Evolutionary conservation across 2,797 vertebrate species (phyloP).

Genomic region (Mormyrus hasselquistii): DNA sequence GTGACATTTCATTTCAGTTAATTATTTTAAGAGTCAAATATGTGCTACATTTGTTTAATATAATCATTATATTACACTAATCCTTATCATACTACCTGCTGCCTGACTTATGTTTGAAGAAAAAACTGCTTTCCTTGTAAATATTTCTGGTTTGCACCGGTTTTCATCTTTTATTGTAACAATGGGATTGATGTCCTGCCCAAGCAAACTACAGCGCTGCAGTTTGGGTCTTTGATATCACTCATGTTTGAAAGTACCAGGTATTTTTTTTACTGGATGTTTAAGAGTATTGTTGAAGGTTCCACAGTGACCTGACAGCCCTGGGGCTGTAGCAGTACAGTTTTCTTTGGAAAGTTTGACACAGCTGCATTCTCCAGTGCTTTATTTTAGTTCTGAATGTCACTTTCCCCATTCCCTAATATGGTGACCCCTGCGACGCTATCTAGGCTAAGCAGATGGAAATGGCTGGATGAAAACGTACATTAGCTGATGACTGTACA

Average conservation of each 20-base stretch:
- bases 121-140: neutral
- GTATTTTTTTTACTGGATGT: neutral
- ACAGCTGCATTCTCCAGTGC: neutral
- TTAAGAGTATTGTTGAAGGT: neutral
- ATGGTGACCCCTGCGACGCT: neutral
- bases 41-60: neutral
- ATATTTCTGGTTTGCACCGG: neutral
- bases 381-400: neutral
- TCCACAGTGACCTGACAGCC: neutral
- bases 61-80: neutral
- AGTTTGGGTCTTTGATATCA: neutral
- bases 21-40: neutral
- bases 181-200: neutral
- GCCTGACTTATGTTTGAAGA: neutral
- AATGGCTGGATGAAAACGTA: neutral
- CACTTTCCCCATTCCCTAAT: neutral
- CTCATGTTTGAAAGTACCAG: neutral
- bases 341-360: neutral
- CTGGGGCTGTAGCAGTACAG: neutral
- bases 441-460: neutral
- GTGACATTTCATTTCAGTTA: neutral
- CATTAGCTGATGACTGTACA: neutral
- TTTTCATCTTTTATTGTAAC: neutral
- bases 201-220: neutral
- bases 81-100: neutral